Conservation (phyloP, 1,140 invertebrate genomes). For the Dendroctonus ponderosae region DNA sequence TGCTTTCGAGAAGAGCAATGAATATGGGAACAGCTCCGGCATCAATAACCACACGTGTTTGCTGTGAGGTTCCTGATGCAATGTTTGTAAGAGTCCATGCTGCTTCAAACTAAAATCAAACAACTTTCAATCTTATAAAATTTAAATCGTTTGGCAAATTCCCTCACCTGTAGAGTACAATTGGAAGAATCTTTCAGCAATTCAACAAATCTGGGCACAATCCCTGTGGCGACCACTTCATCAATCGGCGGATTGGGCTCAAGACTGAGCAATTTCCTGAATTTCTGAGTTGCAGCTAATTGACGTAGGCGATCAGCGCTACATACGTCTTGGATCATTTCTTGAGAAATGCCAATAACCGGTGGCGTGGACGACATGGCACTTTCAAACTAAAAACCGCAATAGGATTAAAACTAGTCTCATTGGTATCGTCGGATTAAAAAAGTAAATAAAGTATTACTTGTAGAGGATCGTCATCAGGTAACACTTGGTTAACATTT, state of each 20-base stretch:
- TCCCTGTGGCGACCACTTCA: constrained; percentile 95
- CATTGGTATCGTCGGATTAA: constrained; percentile 4
- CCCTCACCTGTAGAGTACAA: constrained; percentile 76
- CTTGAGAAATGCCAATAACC: constrained; percentile 62
- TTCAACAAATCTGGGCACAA: constrained; percentile 94
- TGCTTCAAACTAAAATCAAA: constrained; percentile 85
- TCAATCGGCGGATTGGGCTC: constrained; percentile 98
- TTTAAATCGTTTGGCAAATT: not conserved
- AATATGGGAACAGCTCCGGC: constrained; percentile 92
- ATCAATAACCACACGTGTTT: constrained; percentile 91
- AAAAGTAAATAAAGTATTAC: constrained; percentile 26
- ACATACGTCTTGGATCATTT: constrained; percentile 84
- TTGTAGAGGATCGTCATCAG: constrained; percentile 56
- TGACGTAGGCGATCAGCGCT: constrained; percentile 79
- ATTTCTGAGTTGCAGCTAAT: constrained; percentile 88
- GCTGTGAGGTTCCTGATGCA: constrained; percentile 91
- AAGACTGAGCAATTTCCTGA: constrained; percentile 89
- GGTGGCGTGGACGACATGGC: constrained; percentile 46
- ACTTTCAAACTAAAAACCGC: constrained; percentile 43
- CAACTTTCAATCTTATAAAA: not conserved
- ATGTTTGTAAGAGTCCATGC: constrained; percentile 98
- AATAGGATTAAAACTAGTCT: constrained; percentile 7
- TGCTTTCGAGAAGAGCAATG: constrained; percentile 74
- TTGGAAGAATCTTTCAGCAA: constrained; percentile 84
- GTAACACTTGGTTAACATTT: constrained; percentile 54